Evolutionary conservation across 2,797 vertebrate genomes (phyloP).

Genomic region (Echeneis naucrates): DNA sequence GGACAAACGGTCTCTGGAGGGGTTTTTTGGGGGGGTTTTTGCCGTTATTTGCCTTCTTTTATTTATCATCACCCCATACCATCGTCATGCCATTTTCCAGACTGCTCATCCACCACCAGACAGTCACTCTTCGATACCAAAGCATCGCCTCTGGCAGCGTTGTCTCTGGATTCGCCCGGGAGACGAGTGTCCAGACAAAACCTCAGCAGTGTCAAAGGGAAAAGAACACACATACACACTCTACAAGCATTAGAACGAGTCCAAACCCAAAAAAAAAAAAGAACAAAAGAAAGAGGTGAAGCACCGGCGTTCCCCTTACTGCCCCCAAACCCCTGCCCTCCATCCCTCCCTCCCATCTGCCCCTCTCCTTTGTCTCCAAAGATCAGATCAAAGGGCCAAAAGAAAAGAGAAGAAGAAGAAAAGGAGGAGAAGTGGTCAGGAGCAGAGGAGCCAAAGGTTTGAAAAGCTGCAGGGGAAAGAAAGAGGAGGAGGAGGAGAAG

Average conservation of each 20-base stretch:
- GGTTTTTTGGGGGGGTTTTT: no score
- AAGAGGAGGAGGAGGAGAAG: conserved; percentile 32
- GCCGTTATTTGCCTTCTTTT: conserved; percentile 61
- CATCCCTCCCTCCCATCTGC: conserved; percentile 65
- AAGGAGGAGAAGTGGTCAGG: conserved; percentile 65
- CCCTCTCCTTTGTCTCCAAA: conserved; percentile 79
- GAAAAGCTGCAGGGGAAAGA: conserved; percentile 69
- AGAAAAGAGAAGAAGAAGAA: conserved; percentile 50
- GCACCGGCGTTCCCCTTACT: conserved; percentile 60
- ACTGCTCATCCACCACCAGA: conserved; percentile 70
- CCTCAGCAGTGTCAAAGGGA: conserved; percentile 78
- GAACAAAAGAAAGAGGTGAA: conserved; percentile 75
- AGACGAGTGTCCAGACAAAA: conserved; percentile 81
- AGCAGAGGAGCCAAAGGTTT: conserved; percentile 66
- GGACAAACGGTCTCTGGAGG: conserved; percentile 20
- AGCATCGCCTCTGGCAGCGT: conserved; percentile 77
- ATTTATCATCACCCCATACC: conserved; percentile 53
- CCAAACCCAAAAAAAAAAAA: conserved; percentile 76
- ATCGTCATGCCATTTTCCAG: conserved; percentile 60
- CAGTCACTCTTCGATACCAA: conserved; percentile 86
- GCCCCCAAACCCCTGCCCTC: conserved; percentile 72
- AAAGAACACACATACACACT: conserved; percentile 44
- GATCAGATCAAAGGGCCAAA: conserved; percentile 77
- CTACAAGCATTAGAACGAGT: conserved; percentile 64
- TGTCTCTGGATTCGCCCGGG: conserved; percentile 75